Evolutionary conservation across 2,113 vertebrate species (phyloP), one percentile per base, ranked within the genome.

Genomic region (Chionomys nivalis): DNA sequence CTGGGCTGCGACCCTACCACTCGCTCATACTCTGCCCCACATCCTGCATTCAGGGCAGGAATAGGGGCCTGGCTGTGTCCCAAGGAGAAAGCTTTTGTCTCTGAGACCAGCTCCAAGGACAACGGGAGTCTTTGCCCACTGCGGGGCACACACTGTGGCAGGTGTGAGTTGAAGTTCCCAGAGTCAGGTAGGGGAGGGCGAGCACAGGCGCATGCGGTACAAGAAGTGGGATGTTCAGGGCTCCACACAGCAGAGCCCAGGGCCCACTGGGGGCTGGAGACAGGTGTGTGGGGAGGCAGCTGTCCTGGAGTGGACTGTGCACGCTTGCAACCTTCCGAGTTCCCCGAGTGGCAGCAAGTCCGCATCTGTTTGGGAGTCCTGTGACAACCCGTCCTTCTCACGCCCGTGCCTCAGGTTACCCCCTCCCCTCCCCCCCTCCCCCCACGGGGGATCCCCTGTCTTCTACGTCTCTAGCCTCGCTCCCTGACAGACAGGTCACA

Each of bases 381-480:
- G 1, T 5, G 31, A 26, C 65, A 47, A 33, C 9, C 4, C 2
- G 0, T 7, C 5, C 36, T 55, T 70, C 26, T 1, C 13, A 1
- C 39, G 68, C 23, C 77, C 0, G 0, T 75, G 96, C 73, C 95
- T 95, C 81, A 4, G 75, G 75, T 75, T 47, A 5, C 81, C 73
- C 17, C 47, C 16, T 44, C 0, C 0, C 26, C 65, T 85, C 47
- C 93, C 93, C 77, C 42, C 79, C 86, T 1, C 24, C n/a, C 42
- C 16, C 31, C 2, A 7, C 1, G 0, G 96, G 95, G 93, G 36
- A 63, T 96, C 90, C 93, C 95, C 94, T n/a, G 87, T 83, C 68
- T 82, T 36, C 61, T 24, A 21, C 17, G 76, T 13, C 66, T 19
- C 44, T 89, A 33, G 87, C 91, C 87, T 44, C 8, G 24, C 70